These are phyloP conservation scores for Pogonomyrmex californicus DNA, from an alignment of 1,140 invertebrate genomes.

Conservation along the genomic window DNA sequence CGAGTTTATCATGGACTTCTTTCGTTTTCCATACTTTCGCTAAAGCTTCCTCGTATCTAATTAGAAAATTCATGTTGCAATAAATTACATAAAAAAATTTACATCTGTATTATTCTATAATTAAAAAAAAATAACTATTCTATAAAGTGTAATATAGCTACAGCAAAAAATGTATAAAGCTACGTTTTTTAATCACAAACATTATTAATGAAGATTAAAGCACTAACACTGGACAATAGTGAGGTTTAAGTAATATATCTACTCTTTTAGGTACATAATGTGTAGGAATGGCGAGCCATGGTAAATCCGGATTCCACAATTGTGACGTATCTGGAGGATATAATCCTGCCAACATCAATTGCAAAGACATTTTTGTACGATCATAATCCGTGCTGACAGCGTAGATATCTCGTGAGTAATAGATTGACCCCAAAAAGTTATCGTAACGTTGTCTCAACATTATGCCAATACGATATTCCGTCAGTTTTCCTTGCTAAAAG, in stretches of 20 bases:
- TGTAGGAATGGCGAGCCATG: conserved; percentile 81
- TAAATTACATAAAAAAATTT: neutral
- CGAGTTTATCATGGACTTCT: conserved; percentile 84
- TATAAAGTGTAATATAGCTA: no score
- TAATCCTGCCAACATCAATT: conserved; percentile 87
- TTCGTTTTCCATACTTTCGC: conserved; percentile 74
- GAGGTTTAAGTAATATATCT: conserved; percentile 71
- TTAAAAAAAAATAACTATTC: no score
- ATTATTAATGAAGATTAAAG: neutral
- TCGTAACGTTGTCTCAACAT: conserved; percentile 87
- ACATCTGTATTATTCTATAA: neutral
- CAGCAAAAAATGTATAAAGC: neutral
- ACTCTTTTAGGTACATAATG: conserved; percentile 67
- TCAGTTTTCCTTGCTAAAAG: conserved; percentile 86
- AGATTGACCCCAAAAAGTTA: conserved; percentile 86
- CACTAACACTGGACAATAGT: conserved; percentile 62
- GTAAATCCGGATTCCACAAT: conserved; percentile 85
- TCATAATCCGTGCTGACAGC: conserved; percentile 86
- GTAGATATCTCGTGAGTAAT: conserved; percentile 84
- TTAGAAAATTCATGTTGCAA: neutral
- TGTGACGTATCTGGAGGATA: conserved; percentile 86
- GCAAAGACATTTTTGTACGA: conserved; percentile 88
- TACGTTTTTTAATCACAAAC: neutral
- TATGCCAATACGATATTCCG: conserved; percentile 87
- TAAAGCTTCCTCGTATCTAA: conserved; percentile 66